These are phyloP conservation scores for Acipenser transmontanus DNA, from an alignment of 2,797 vertebrate species.

Conservation along the genomic window DNA sequence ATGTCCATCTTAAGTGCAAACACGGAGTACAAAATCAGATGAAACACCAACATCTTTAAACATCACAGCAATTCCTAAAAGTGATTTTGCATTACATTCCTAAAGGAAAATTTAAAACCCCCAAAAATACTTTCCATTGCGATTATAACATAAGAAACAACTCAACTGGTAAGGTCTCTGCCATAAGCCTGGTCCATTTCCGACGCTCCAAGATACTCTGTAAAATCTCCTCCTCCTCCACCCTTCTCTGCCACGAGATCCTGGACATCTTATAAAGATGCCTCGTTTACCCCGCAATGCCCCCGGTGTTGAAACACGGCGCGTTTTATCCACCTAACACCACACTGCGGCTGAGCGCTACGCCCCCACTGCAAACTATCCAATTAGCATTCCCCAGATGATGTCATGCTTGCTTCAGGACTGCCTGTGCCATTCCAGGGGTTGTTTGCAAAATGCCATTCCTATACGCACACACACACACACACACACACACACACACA, in stretches of 20 bases:
- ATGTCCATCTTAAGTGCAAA: constrained; percentile 4
- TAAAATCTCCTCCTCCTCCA: constrained; percentile 51
- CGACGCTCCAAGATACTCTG: constrained; percentile 49
- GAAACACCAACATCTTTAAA: background rate
- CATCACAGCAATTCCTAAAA: background rate
- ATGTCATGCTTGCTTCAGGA: constrained; percentile 36
- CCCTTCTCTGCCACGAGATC: constrained; percentile 48
- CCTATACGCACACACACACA: constrained; percentile 19
- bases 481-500: too few species aligned
- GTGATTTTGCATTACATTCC: background rate
- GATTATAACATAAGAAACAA: constrained; percentile 27
- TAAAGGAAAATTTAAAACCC: constrained; percentile 9
- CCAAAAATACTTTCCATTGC: constrained; percentile 6
- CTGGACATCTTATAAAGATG: constrained; percentile 45
- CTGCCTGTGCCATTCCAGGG: background rate
- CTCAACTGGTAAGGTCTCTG: constrained; percentile 63
- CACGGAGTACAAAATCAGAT: background rate
- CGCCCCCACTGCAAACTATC: constrained; percentile 18
- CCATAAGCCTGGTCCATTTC: constrained; percentile 49
- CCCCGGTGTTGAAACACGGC: constrained; percentile 12
- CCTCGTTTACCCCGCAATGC: constrained; percentile 12
- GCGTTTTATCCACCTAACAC: constrained; percentile 21
- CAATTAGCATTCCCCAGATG: constrained; percentile 41
- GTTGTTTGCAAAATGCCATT: constrained; percentile 36
- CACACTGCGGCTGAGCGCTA: constrained; percentile 20